Base-by-base conservation (phyloP, 2,888 invertebrate genomes). In the Latheticus oryzae region DNA sequence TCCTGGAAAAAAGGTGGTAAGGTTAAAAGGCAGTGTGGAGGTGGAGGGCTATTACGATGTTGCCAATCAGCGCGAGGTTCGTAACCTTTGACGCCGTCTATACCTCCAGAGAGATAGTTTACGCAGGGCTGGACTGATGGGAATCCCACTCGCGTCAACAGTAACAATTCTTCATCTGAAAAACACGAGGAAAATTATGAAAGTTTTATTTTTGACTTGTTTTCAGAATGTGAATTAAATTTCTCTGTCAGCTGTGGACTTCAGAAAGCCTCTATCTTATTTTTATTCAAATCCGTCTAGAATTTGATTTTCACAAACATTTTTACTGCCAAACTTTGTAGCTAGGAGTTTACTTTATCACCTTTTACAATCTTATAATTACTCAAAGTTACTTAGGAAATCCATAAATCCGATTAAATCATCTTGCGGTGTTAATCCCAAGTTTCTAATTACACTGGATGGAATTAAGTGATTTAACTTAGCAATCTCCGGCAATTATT, bases 51-150 rank as follows among this genome's bases (percentile, higher is more conserved):
- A 86, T 87, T 81, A 88, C 87, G 84, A 77, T 88, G 88, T 79
- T 88, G 88, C 92, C 92, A 92, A 72, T 90, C 90, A 52, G 87
- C 87, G 65, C 89, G 82, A 7, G 87, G 86, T 72, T 91, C 90
- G 63, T 90, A 90, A 40, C 83, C 83, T 23, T 83, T 80, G 38
- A 83, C 80, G 57, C 83, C 83, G 60, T 89, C 88, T 52, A 85
- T 83, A 55, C 83, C 86, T 24, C 85, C 85, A 3, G 89, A 86
- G 72, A 93, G 82, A 76, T 93, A 92, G 80, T 91, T 91, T 75
- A 90, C 87, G 79, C 94, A 93, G 60, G 84, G 81, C 68, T 87
- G 86, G 58, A 87, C 84, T 64, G 82, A 82, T 0, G 88, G 87
- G 75, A 88, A 88, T 13, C 87, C 88, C 48, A 85, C 82, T 64